Evolutionary conservation across 2,113 vertebrate species (phyloP).

Genomic region (Illadopsis cleaveri): DNA sequence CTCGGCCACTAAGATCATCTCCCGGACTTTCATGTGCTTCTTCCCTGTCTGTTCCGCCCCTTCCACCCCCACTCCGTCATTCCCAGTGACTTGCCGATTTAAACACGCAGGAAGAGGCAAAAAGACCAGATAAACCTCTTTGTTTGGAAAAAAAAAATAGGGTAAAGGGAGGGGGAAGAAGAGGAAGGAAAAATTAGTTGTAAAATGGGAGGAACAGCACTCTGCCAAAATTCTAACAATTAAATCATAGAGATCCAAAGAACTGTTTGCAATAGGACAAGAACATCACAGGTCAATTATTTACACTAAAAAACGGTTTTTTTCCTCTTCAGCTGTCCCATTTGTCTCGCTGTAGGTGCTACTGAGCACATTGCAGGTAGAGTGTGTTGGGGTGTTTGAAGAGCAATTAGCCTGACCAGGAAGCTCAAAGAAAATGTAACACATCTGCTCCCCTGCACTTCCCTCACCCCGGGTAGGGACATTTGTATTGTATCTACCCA

Average conservation of each 20-base stretch:
- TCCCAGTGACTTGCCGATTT: background rate
- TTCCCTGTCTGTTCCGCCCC: accelerated
- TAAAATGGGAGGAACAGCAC: background rate
- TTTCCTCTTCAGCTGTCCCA: background rate
- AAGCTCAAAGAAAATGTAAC: background rate
- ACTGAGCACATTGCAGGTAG: background rate
- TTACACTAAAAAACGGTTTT: background rate
- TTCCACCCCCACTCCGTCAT: accelerated
- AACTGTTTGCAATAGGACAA: background rate
- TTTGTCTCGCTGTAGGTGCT: background rate
- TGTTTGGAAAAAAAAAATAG: background rate
- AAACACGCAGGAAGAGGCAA: background rate
- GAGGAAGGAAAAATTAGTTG: background rate
- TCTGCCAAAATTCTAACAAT: background rate
- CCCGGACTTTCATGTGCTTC: too few relatives aligned
- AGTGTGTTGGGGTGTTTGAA: background rate
- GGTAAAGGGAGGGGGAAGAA: too few relatives aligned
- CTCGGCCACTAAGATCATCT: background rate
- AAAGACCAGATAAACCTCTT: background rate
- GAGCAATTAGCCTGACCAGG: background rate
- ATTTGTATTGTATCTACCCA: background rate
- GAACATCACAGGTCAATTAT: background rate
- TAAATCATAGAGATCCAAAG: background rate
- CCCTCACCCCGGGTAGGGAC: background rate
- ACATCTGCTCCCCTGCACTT: background rate